These are phyloP conservation scores for Scolopax mira DNA, from an alignment of 2,113 vertebrate species.

Conservation along the genomic window DNA sequence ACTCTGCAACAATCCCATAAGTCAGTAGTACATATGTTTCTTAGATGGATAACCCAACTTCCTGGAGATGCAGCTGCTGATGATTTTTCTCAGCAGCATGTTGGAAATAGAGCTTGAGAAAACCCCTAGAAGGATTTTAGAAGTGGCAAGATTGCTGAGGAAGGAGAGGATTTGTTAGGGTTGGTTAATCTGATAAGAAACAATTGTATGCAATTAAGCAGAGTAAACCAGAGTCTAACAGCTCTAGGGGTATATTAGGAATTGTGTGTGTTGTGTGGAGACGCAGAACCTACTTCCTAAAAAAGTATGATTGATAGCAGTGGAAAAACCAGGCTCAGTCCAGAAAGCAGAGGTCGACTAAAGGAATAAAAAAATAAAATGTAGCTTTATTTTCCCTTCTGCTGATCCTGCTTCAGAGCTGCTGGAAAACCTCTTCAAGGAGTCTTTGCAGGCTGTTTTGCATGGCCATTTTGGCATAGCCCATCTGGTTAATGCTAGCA, in stretches of 20 bases:
- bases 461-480: not conserved
- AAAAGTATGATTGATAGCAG: not conserved
- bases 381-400: not conserved
- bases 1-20: not conserved
- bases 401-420: not conserved
- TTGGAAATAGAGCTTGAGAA: not conserved
- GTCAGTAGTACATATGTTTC: not conserved
- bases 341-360: not conserved
- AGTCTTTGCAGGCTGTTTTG: conserved; percentile 7
- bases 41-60: not conserved
- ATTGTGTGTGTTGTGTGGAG: not conserved
- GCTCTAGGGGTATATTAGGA: not conserved
- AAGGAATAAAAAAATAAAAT: not conserved
- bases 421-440: not conserved
- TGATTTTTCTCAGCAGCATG: not conserved
- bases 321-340: not conserved
- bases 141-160: not conserved
- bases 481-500: conserved; percentile 27
- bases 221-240: not conserved
- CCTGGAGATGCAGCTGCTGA: not conserved
- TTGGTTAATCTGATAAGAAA: not conserved
- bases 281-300: not conserved
- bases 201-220: not conserved
- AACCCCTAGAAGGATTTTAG: not conserved
- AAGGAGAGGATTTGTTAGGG: not conserved